Evolutionary conservation across 2,888 invertebrate species (phyloP).

Genomic region (Cryptocheilus praepositus): DNA sequence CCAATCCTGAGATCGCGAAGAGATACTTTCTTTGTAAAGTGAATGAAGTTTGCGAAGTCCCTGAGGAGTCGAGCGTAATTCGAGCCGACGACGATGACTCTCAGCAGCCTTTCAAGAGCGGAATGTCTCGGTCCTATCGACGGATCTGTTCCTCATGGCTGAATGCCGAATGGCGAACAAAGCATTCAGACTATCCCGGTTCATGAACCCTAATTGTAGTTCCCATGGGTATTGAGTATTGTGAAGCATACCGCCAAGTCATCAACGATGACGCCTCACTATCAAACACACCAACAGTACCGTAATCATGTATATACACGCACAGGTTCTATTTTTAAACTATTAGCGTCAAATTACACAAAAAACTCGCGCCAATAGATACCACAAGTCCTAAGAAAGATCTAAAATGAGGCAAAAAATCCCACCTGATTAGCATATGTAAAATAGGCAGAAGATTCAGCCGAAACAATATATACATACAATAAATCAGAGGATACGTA

Average conservation of each 20-base stretch:
- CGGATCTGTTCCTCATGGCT: conserved; percentile 33
- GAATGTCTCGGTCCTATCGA: not conserved
- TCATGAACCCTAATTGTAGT: conserved; percentile 45
- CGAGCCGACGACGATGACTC: conserved; percentile 2
- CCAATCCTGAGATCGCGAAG: too few relatives aligned
- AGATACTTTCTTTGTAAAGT: not conserved
- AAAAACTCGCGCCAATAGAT: too few relatives aligned
- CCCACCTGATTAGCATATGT: too few relatives aligned
- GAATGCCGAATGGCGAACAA: conserved; percentile 33
- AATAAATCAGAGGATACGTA: too few relatives aligned
- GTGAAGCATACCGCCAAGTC: conserved; percentile 45
- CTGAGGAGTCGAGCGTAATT: conserved; percentile 1
- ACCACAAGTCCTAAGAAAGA: too few relatives aligned
- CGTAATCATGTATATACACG: too few relatives aligned
- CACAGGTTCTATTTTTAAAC: too few relatives aligned
- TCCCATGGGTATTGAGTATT: conserved; percentile 42
- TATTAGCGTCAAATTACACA: too few relatives aligned
- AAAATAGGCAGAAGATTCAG: too few relatives aligned
- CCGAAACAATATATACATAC: too few relatives aligned
- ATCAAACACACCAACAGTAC: too few relatives aligned
- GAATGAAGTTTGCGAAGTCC: not conserved
- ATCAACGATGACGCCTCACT: conserved; percentile 11
- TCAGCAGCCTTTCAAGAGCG: not conserved
- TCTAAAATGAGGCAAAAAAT: too few relatives aligned
- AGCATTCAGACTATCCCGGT: conserved; percentile 37